phyloP scores from a whole-genome alignment of 1,140 invertebrate genomes.

The Drosophila sproati region DNA sequence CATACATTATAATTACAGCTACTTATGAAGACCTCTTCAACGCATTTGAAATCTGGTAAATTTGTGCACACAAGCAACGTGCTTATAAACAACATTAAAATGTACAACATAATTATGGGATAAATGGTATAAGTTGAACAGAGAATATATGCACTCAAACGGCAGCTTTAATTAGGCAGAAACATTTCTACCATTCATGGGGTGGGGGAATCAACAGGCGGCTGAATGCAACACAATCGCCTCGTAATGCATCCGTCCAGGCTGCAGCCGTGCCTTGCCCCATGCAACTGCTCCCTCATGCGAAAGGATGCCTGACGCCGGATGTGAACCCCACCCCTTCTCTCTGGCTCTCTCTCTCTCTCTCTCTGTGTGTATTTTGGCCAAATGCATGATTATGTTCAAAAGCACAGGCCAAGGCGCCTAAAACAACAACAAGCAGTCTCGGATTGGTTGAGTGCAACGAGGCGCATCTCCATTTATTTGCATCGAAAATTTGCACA shows the following conservation, averaged over 20 bases:
- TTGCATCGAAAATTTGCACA: slow-evolving; percentile 82
- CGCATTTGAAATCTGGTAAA: too few relatives aligned
- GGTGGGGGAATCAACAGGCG: slow-evolving; percentile 46
- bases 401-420: slow-evolving; percentile 57
- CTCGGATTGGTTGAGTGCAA: slow-evolving; percentile 60
- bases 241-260: slow-evolving; percentile 59
- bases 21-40: too few relatives aligned
- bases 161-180: slow-evolving; percentile 34
- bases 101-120: neutral
- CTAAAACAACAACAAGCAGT: slow-evolving; percentile 3
- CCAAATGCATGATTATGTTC: slow-evolving; percentile 75
- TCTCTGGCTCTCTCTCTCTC: neutral
- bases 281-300: neutral
- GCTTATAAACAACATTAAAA: slow-evolving; percentile 2
- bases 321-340: slow-evolving; percentile 17
- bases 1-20: too few relatives aligned
- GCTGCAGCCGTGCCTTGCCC: slow-evolving; percentile 8
- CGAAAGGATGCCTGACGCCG: slow-evolving; percentile 53
- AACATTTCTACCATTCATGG: slow-evolving; percentile 2
- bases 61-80: neutral
- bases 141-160: slow-evolving; percentile 3
- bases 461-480: slow-evolving; percentile 74
- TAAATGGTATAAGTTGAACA: slow-evolving; percentile 1
- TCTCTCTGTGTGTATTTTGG: slow-evolving; percentile 17
- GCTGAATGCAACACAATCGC: slow-evolving; percentile 60